Evolutionary conservation across 2,888 invertebrate species (phyloP), one percentile per base, ranked within the genome.

Genomic region (Tanaodytes sp.): DNA sequence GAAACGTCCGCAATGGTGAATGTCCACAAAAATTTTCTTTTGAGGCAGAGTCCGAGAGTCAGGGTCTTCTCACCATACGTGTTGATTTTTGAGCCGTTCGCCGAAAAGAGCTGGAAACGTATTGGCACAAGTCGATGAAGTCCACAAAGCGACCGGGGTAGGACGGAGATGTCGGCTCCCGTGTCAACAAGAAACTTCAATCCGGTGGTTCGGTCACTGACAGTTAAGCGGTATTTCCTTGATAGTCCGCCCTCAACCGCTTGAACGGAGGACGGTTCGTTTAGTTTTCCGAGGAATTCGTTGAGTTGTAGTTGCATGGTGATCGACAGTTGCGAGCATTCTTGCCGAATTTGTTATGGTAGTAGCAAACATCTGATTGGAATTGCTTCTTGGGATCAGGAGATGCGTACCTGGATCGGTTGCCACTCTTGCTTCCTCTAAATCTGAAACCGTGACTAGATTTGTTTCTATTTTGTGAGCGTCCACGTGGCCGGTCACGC

Each of bases 41-140:
- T 73, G 2, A 82, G 61, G 5, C 79, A 77, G 1, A 83, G 51
- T 20, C 81, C 69, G 1, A 81, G 46, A 0, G 70, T 51, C 0
- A 79, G 31, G 0, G 69, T 57, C 1, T 66, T 63, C 5, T 51
- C 67, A 0, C 81, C 82, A 62, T 79, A 82, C 0, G 67, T 83
- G 1, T 57, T 5, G 0, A 84, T 83, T 0, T 33, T 14, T 0
- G 79, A 61, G 1, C 77, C 77, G 45, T 84, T 84, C 0, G 80
- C 84, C n/a, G n/a, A n/a, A n/a, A n/a, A n/a, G n/a, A n/a, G n/a
- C n/a, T n/a, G n/a, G n/a, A n/a, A n/a, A n/a, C n/a, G n/a, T n/a
- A n/a, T n/a, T n/a, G n/a, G n/a, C n/a, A n/a, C n/a, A n/a, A n/a
- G n/a, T n/a, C n/a, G n/a, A n/a, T n/a, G n/a, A n/a, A n/a, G n/a